phyloP scores from a whole-genome alignment of 1,140 invertebrate genomes.

The Leptoteleia sp. region DNA sequence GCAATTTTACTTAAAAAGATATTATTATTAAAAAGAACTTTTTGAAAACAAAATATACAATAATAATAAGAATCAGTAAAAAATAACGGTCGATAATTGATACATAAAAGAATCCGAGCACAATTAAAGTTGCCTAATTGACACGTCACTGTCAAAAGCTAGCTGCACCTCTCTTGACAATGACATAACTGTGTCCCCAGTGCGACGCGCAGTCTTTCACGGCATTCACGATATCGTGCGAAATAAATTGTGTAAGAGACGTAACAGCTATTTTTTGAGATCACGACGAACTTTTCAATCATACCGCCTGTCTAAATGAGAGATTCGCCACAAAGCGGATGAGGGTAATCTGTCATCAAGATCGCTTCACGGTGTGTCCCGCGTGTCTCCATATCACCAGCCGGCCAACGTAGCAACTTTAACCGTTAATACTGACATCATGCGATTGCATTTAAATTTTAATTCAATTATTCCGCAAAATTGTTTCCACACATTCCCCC shows the following conservation, averaged over 20 bases:
- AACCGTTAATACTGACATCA: conserved; percentile 68
- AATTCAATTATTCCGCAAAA: conserved; percentile 50
- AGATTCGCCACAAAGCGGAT: conserved; percentile 80
- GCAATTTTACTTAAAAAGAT: too few species aligned
- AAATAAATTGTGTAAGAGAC: conserved; percentile 60
- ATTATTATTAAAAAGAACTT: too few species aligned
- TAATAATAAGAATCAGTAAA: too few species aligned
- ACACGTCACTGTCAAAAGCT: too few species aligned
- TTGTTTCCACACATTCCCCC: conserved; percentile 16
- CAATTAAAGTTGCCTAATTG: too few species aligned
- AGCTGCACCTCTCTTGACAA: too few species aligned
- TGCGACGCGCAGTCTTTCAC: conserved; percentile 20
- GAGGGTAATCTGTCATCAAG: conserved; percentile 82
- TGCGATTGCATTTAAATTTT: conserved; percentile 62
- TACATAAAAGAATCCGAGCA: too few species aligned
- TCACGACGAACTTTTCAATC: conserved; percentile 79
- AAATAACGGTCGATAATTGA: too few species aligned
- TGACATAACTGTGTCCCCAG: neutral
- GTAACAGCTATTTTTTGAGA: conserved; percentile 65
- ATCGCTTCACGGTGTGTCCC: conserved; percentile 72
- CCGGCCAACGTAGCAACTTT: conserved; percentile 71
- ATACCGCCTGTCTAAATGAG: conserved; percentile 80
- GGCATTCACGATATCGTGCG: conserved; percentile 46
- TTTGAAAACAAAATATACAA: too few species aligned
- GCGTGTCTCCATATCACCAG: conserved; percentile 74